Evolutionary conservation across 1,140 invertebrate species (phyloP).

Genomic region (Saccostrea cuccullata): DNA sequence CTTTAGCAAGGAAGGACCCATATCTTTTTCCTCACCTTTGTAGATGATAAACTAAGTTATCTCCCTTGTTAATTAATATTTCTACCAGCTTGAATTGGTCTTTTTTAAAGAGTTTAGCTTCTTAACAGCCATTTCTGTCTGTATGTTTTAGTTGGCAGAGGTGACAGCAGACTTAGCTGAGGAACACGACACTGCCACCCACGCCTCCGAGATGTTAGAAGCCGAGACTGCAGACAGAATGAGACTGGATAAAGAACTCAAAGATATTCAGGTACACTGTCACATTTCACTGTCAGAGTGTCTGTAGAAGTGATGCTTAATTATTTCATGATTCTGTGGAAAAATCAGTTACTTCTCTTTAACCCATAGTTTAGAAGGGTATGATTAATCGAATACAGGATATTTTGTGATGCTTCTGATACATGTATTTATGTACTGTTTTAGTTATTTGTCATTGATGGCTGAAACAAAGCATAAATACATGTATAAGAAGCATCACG

Average conservation of each 20-base stretch:
- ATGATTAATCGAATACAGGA: no score
- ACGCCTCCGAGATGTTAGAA: slow-evolving; percentile 92
- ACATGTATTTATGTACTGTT: no score
- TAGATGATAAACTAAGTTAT: not conserved
- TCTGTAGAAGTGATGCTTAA: no score
- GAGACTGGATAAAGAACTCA: slow-evolving; percentile 89
- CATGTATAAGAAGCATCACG: no score
- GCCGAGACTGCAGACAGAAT: slow-evolving; percentile 84
- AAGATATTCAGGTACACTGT: slow-evolving; percentile 84
- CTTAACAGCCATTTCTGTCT: not conserved
- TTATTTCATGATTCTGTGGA: no score
- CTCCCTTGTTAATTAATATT: not conserved
- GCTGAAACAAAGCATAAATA: no score
- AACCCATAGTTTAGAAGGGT: no score
- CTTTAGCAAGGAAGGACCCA: not conserved
- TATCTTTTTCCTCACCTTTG: not conserved
- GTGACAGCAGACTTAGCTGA: slow-evolving; percentile 93
- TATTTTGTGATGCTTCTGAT: no score
- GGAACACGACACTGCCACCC: slow-evolving; percentile 91
- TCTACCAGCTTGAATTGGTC: not conserved
- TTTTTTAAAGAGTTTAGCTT: not conserved
- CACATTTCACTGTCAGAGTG: no score
- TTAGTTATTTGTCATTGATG: no score
- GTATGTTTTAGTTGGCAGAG: slow-evolving; percentile 87
- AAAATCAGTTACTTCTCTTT: no score